These are phyloP conservation scores for Artemia sinica DNA, from an alignment of 2,888 invertebrate species.

Conservation along the genomic window DNA sequence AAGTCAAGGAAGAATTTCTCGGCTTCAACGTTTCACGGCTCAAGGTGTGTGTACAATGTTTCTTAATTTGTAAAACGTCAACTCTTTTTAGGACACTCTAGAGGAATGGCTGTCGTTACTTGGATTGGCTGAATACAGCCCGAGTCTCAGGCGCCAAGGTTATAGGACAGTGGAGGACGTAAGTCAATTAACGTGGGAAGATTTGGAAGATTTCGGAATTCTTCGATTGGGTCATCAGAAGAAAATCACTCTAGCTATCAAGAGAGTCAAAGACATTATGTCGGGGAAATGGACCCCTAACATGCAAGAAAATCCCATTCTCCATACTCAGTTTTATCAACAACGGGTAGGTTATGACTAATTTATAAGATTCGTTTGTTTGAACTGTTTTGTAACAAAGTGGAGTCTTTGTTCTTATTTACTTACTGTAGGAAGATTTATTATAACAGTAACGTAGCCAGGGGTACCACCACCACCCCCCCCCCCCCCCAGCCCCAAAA, in stretches of 20 bases:
- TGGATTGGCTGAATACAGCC: constrained; percentile 77
- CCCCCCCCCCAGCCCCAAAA: too few species aligned
- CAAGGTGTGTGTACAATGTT: too few species aligned
- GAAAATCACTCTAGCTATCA: constrained; percentile 88
- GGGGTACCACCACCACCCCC: too few species aligned
- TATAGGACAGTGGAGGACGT: constrained; percentile 86
- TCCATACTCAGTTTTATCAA: constrained; percentile 16
- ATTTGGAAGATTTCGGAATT: constrained; percentile 91
- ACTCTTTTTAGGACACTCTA: constrained; percentile 54
- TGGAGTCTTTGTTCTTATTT: not conserved
- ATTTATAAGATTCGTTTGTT: not conserved
- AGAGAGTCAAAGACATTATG: constrained; percentile 80
- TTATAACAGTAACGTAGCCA: too few species aligned
- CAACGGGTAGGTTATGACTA: constrained; percentile 1
- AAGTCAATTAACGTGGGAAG: constrained; percentile 92
- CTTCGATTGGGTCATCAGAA: constrained; percentile 92
- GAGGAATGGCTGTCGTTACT: constrained; percentile 86
- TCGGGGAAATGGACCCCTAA: constrained; percentile 48
- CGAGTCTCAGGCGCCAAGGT: constrained; percentile 74
- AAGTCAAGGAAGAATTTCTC: too few species aligned
- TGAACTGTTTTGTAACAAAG: not conserved
- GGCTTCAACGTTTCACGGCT: too few species aligned
- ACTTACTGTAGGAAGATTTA: not conserved
- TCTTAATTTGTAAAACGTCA: constrained; percentile 10
- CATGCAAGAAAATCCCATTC: constrained; percentile 17